A percentile compares a stretch with the other conserved stretches of the same genome.
phyloP scores from a whole-genome alignment of 2,888 invertebrate species.

The Geotrupes spiniger region DNA sequence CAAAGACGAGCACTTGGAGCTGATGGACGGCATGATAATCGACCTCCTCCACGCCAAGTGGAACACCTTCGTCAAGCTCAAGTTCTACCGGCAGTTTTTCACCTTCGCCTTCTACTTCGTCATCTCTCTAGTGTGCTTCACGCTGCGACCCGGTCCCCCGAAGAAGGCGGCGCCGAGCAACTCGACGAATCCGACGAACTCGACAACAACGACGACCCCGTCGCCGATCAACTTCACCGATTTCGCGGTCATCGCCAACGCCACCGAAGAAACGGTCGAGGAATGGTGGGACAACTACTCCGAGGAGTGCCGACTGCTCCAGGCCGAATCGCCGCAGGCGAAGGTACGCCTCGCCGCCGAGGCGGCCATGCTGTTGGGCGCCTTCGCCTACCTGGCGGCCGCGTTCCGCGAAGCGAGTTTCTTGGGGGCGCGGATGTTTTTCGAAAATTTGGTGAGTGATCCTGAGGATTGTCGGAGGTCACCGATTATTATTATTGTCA shows the following conservation, averaged over 20 bases:
- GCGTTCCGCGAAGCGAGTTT: conserved; percentile 87
- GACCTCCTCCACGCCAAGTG: conserved; percentile 95
- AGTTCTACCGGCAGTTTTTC: conserved; percentile 90
- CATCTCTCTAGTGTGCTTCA: conserved; percentile 84
- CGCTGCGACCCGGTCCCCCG: conserved; percentile 80
- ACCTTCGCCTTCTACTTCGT: conserved; percentile 89
- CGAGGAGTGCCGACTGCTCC: conserved; percentile 70
- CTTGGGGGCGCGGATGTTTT: conserved; percentile 89
- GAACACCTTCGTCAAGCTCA: conserved; percentile 94
- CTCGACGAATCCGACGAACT: conserved; percentile 24
- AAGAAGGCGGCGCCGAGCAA: conserved; percentile 22
- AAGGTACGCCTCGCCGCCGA: conserved; percentile 76
- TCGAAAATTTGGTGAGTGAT: conserved; percentile 81
- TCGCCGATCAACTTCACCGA: conserved; percentile 12
- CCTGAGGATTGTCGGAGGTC: no score
- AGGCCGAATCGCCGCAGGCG: conserved; percentile 58
- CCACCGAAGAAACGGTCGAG: conserved; percentile 53
- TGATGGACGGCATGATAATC: conserved; percentile 91
- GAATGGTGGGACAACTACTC: conserved; percentile 72
- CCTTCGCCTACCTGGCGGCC: conserved; percentile 78
- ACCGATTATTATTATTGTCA: no score
- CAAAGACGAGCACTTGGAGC: conserved; percentile 89
- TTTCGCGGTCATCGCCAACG: conserved; percentile 14
- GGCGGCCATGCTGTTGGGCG: conserved; percentile 74
- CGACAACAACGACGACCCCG: conserved; percentile 13